Percentiles rank a stretch among this genome's conserved stretches.
Evolutionary conservation across 2,113 vertebrate species (phyloP).

Genomic region (Chlorodrepanis virens): DNA sequence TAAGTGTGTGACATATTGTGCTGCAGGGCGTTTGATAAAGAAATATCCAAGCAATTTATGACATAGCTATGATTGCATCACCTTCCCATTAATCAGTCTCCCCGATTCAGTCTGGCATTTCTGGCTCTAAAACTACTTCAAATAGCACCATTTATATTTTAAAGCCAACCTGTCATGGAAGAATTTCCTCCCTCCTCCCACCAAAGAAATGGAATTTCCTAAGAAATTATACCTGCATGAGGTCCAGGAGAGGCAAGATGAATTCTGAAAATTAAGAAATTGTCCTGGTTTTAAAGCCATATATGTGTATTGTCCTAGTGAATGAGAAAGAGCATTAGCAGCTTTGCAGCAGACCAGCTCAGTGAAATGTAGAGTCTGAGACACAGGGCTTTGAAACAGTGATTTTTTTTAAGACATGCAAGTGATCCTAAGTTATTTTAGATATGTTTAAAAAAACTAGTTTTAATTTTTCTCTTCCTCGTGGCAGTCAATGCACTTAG

Average conservation of each 20-base stretch:
- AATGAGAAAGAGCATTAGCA: neutral
- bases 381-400: neutral
- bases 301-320: neutral
- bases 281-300: neutral
- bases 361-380: neutral
- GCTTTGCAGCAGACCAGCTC: neutral
- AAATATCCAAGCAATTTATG: slow-evolving; percentile 25
- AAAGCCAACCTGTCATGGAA: slow-evolving; percentile 33
- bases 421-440: neutral
- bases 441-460: neutral
- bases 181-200: neutral
- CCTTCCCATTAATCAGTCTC: slow-evolving; percentile 1
- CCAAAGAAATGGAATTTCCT: slow-evolving; percentile 20
- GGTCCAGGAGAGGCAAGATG: neutral
- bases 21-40: slow-evolving; percentile 13
- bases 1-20: neutral
- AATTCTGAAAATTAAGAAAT: neutral
- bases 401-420: neutral
- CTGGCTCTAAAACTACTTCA: slow-evolving; percentile 16
- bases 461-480: neutral
- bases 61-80: neutral
- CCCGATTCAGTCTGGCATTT: neutral
- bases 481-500: neutral
- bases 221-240: neutral
- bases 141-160: slow-evolving; percentile 39